Evolutionary conservation across 23 tunicate species (phyloP), one percentile per base, ranked within the genome.

Genomic region (Aplidium turbinatum): DNA sequence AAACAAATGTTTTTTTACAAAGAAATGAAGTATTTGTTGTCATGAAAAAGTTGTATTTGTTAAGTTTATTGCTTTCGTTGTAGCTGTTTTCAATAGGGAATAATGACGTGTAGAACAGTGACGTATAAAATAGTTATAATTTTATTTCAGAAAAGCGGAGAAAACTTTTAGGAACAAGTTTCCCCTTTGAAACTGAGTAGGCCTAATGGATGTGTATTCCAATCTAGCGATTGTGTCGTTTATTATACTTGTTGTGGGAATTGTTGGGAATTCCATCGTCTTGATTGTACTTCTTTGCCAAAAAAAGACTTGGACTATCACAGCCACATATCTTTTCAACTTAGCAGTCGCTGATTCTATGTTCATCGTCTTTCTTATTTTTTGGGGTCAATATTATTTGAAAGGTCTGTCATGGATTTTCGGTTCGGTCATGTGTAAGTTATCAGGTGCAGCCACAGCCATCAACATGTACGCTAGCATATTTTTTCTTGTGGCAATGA

Each of bases 401-500:
- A 81, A 76, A 31, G 58, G 31, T 7, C 27, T 70, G 48, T 78
- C 48, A 23, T 90, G 97, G 97, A 31, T 35, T 13, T 83, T 83
- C 52, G 97, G 97, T 0, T 31, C 72, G 1, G 63, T 57, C 20
- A 62, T 72, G 66, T 90, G 97, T 62, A 83, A 83, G 50, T 33
- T 90, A 9, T 50, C 58, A 11, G 81, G 81, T 29, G 70, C 68
- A 21, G 34, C 78, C 3, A 72, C 89, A 0, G 50, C 70, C 35
- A 35, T 83, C 35, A 90, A 83, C 51, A 83, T 90, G 90, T 83
- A 73, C 80, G 89, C 90, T 18, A 90, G 97, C 63, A 54, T 83
- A 4, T 90, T 78, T 63, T 78, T 83, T 46, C 72, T 90, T 2
- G 66, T 78, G 16, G 97, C 97, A 0, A 78, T 90, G 85, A 78